These are phyloP conservation scores for Zhuqinia jingwanae DNA, from an alignment of 2,888 invertebrate genomes.

Conservation along the genomic window DNA sequence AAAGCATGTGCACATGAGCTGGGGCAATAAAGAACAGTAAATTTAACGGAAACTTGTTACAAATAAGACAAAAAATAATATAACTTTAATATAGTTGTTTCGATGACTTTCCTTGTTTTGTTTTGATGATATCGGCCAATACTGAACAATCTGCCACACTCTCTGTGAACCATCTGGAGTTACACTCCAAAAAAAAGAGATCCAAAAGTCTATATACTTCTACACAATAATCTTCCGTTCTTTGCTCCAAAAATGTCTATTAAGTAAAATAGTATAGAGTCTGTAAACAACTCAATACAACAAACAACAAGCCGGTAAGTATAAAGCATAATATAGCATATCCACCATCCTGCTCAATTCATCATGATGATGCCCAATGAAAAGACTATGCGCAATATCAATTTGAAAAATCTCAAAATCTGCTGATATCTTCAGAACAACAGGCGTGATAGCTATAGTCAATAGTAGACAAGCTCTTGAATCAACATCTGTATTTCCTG, in stretches of 20 bases:
- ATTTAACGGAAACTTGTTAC: no score
- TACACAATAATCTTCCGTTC: no score
- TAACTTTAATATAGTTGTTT: not conserved
- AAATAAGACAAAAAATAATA: constrained; percentile 12
- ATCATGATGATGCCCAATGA: constrained; percentile 19
- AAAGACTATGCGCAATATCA: not conserved
- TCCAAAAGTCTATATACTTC: no score
- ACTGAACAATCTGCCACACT: not conserved
- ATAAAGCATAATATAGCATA: no score
- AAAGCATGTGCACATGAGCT: no score
- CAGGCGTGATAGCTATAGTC: not conserved
- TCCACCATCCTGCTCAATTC: constrained; percentile 31
- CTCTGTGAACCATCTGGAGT: not conserved
- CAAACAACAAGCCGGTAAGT: not conserved
- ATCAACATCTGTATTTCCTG: constrained; percentile 52
- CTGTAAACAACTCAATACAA: not conserved
- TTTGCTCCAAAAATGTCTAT: no score
- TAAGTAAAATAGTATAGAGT: no score
- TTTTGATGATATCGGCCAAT: constrained; percentile 14
- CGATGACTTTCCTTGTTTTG: not conserved
- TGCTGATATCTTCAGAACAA: constrained; percentile 20
- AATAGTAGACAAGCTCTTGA: constrained; percentile 22
- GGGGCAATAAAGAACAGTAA: no score
- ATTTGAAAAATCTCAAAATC: constrained; percentile 25
- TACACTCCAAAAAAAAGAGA: no score